These are phyloP conservation scores for Iguana delicatissima DNA, from an alignment of 2,797 vertebrate genomes.

Conservation along the genomic window DNA sequence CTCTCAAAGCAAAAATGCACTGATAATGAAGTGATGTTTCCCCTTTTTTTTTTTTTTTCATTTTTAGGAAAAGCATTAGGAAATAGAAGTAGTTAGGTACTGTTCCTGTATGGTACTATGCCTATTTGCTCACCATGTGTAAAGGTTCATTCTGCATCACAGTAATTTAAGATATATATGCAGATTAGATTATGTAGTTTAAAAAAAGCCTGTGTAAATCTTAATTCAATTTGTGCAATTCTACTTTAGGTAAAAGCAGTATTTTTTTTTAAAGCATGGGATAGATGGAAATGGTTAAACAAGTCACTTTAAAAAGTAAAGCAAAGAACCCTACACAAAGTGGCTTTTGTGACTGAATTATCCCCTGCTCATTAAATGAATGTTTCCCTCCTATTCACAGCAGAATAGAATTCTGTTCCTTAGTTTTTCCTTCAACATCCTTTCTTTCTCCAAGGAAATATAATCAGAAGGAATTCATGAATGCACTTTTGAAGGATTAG, in stretches of 20 bases:
- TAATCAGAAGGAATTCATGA: not conserved
- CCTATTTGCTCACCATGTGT: not conserved
- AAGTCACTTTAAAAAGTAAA: not conserved
- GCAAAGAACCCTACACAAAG: not conserved
- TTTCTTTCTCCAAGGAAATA: constrained; percentile 7
- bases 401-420: fast-evolving
- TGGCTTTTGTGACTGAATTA: constrained; percentile 4
- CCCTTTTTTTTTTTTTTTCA: not conserved
- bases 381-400: not conserved
- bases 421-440: not conserved
- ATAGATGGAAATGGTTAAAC: not conserved
- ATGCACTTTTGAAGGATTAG: not conserved
- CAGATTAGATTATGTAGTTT: not conserved
- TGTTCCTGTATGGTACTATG: not conserved
- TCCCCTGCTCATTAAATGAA: not conserved
- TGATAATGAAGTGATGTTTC: not conserved
- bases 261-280: not conserved
- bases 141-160: not conserved
- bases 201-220: not conserved
- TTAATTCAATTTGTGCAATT: not conserved
- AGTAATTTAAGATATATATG: not conserved
- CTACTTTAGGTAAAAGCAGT: not conserved
- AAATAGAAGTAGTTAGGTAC: not conserved
- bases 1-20: not conserved
- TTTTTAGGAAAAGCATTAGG: not conserved